A percentile compares a stretch with the other conserved stretches of the same genome.
phyloP scores from a whole-genome alignment of 2,888 invertebrate species.

The Notodonta dromedarius region DNA sequence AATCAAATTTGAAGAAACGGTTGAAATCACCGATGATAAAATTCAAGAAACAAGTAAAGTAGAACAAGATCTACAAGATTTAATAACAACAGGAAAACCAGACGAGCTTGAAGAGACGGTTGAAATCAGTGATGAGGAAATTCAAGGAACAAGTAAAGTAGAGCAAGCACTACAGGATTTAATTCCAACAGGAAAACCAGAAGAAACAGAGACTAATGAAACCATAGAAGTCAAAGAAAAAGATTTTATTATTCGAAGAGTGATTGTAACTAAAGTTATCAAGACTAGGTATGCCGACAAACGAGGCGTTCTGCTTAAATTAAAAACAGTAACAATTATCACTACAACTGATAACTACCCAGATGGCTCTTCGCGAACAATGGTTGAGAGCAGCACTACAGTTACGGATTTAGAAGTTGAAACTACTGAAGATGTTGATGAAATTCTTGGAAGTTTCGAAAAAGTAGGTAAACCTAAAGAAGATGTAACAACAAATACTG shows the following conservation, averaged over 20 bases:
- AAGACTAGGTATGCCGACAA: slow-evolving; percentile 60
- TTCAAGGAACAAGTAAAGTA: slow-evolving; percentile 27
- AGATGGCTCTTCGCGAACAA: slow-evolving; percentile 48
- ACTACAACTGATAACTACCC: slow-evolving; percentile 72
- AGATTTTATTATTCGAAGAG: slow-evolving; percentile 52
- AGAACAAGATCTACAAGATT: slow-evolving; percentile 47
- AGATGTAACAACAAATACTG: slow-evolving; percentile 47
- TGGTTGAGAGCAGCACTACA: slow-evolving; percentile 56
- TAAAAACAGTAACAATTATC: slow-evolving; percentile 61
- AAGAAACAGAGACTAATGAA: slow-evolving; percentile 50
- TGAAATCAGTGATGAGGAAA: slow-evolving; percentile 23
- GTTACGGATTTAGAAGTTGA: slow-evolving; percentile 53
- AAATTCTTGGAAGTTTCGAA: slow-evolving; percentile 51
- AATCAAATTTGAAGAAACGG: slow-evolving; percentile 13
- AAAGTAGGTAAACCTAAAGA: slow-evolving; percentile 50
- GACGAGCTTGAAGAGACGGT: slow-evolving; percentile 14
- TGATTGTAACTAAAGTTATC: slow-evolving; percentile 54
- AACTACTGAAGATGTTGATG: slow-evolving; percentile 36
- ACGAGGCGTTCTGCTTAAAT: slow-evolving; percentile 49
- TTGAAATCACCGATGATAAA: slow-evolving; percentile 24
- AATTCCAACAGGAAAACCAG: slow-evolving; percentile 41
- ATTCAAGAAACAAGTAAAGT: slow-evolving; percentile 27
- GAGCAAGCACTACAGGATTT: slow-evolving; percentile 50
- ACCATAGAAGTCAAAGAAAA: slow-evolving; percentile 54
- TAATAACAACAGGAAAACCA: slow-evolving; percentile 16